phyloP scores from a whole-genome alignment of 1,140 invertebrate species.

The Drosophila arizonae region DNA sequence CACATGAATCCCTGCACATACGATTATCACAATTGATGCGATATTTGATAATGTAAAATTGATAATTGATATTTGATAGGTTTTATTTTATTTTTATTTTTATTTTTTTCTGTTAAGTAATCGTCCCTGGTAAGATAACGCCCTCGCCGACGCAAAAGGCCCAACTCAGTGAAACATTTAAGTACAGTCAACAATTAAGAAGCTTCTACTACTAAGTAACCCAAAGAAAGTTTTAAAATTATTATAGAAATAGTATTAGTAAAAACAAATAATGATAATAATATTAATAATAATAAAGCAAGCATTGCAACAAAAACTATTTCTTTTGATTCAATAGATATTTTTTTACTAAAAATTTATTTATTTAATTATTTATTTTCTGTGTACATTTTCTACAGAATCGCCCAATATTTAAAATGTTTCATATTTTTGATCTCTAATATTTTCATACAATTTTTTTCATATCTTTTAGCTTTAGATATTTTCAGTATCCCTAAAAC shows the following conservation, averaged over 20 bases:
- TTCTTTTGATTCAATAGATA: neutral
- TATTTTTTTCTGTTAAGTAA: conserved; percentile 28
- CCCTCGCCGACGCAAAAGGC: conserved; percentile 59
- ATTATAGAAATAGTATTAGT: neutral
- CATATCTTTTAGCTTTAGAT: too few species aligned
- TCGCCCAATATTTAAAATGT: too few species aligned
- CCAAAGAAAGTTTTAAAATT: neutral
- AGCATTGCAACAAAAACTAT: conserved; percentile 7
- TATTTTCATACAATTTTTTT: too few species aligned
- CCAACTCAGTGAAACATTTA: conserved; percentile 60
- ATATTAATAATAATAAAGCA: conserved; percentile 9
- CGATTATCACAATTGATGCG: conserved; percentile 48
- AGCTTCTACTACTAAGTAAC: conserved; percentile 22
- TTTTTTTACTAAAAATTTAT: too few species aligned
- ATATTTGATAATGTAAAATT: neutral
- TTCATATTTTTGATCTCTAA: too few species aligned
- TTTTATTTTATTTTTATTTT: neutral
- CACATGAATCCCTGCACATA: conserved; percentile 65
- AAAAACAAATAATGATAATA: neutral
- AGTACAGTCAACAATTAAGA: conserved; percentile 13
- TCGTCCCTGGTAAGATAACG: conserved; percentile 42
- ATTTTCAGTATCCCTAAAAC: too few species aligned
- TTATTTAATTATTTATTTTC: too few species aligned
- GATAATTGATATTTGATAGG: neutral
- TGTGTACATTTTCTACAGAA: too few species aligned